Percentiles rank a stretch among this genome's conserved stretches.
phyloP scores from a whole-genome alignment of 2,888 invertebrate species.

The Amphipyra berbera region DNA sequence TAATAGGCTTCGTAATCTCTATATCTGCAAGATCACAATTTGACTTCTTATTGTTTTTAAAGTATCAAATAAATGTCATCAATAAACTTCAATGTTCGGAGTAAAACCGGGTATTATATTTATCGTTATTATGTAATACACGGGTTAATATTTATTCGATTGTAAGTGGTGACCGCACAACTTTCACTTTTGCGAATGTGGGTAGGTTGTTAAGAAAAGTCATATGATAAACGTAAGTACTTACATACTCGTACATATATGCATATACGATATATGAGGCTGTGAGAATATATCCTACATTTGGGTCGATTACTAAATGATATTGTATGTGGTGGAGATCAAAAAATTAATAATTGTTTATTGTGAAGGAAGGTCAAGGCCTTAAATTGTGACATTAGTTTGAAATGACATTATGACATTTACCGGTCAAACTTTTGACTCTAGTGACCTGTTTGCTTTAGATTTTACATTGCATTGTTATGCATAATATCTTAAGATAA shows the following conservation, averaged over 20 bases:
- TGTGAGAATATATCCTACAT: conserved; percentile 24
- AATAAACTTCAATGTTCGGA: conserved; percentile 48
- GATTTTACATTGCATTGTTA: not conserved
- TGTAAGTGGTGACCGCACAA: conserved; percentile 77
- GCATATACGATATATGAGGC: conserved; percentile 10
- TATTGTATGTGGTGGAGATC: conserved; percentile 22
- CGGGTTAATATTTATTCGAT: conserved; percentile 86
- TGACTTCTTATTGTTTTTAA: conserved; percentile 25
- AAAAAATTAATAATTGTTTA: conserved; percentile 25
- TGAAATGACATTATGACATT: conserved; percentile 13
- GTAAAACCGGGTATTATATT: conserved; percentile 69
- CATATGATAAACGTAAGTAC: conserved; percentile 72
- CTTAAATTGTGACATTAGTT: conserved; percentile 11
- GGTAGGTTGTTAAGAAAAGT: conserved; percentile 71
- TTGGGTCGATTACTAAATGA: conserved; percentile 34
- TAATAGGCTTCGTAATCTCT: conserved; percentile 1
- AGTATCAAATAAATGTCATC: conserved; percentile 28
- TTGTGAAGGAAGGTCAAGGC: conserved; percentile 34
- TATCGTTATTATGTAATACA: conserved; percentile 79
- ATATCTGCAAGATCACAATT: not conserved
- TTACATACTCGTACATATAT: conserved; percentile 10
- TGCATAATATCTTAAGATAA: not conserved
- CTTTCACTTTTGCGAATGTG: conserved; percentile 84
- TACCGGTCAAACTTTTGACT: conserved; percentile 7
- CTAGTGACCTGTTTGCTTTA: not conserved